A percentile compares a stretch with the other conserved stretches of the same genome.
Conservation (phyloP, 2,113 vertebrate genomes). For the Amia ocellicauda region DNA sequence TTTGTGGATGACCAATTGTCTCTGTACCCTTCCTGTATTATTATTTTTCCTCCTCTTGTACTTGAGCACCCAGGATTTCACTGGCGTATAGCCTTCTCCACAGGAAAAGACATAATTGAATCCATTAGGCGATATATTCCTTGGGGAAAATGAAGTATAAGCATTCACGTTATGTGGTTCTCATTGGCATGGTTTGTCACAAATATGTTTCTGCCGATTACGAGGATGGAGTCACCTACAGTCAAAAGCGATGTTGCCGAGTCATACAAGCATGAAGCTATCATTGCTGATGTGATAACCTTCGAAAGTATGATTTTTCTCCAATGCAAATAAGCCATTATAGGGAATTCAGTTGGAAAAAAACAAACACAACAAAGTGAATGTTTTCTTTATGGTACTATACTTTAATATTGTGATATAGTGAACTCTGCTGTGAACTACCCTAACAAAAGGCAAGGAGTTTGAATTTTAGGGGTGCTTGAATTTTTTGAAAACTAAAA, state of each 20-base stretch:
- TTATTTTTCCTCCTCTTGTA: not conserved
- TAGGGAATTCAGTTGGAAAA: not conserved
- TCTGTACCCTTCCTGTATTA: not conserved
- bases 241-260: conserved; percentile 21
- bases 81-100: not conserved
- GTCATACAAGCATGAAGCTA: conserved; percentile 15
- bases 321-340: conserved; percentile 2
- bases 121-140: conserved; percentile 11
- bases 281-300: conserved; percentile 28
- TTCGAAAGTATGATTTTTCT: conserved; percentile 23
- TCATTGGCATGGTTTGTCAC: conserved; percentile 2
- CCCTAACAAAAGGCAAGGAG: too few relatives aligned
- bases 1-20: not conserved
- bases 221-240: conserved; percentile 28
- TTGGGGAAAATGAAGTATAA: conserved; percentile 19
- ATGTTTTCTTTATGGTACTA: too few relatives aligned
- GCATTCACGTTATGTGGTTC: conserved; percentile 7
- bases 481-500: too few relatives aligned
- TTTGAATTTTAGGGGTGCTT: too few relatives aligned
- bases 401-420: too few relatives aligned
- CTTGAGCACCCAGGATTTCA: not conserved
- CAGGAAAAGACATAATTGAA: conserved; percentile 5
- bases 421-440: too few relatives aligned
- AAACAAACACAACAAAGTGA: too few relatives aligned
- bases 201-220: conserved; percentile 26